Evolutionary conservation across 1,140 invertebrate species (phyloP).

Genomic region (Hylaeus volcanicus): DNA sequence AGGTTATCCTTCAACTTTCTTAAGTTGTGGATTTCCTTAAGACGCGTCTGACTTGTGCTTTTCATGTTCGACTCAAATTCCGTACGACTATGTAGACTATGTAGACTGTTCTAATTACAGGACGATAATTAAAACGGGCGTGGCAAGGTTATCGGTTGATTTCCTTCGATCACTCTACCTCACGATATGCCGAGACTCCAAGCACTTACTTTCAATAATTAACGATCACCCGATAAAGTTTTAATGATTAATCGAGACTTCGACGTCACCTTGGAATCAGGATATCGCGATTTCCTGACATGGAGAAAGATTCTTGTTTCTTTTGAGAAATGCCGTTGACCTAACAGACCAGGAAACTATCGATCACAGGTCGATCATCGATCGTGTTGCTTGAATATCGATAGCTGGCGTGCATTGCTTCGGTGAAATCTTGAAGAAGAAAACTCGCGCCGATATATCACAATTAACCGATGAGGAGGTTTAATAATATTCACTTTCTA

Average conservation of each 20-base stretch:
- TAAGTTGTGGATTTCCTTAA: too few species aligned
- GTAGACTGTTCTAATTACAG: not conserved
- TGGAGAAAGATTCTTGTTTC: not conserved
- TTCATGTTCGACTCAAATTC: too few species aligned
- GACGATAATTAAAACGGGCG: slow-evolving; percentile 25
- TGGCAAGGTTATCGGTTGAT: slow-evolving; percentile 18
- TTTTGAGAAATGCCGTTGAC: slow-evolving; percentile 1
- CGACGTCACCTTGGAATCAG: not conserved
- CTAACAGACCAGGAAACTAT: not conserved
- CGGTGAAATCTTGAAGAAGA: slow-evolving; percentile 17
- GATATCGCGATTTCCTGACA: not conserved
- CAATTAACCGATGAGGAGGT: slow-evolving; percentile 16
- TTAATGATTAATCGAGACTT: not conserved
- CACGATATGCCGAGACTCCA: not conserved
- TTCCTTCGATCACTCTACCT: not conserved
- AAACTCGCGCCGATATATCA: slow-evolving; percentile 25
- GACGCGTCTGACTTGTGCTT: too few species aligned
- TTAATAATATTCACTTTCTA: slow-evolving; percentile 43
- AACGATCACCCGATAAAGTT: not conserved
- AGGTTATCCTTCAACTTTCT: too few species aligned
- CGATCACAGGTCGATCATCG: slow-evolving; percentile 20
- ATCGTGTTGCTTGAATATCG: not conserved
- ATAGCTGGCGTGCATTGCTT: not conserved
- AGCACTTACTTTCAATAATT: not conserved
- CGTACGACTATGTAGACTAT: too few species aligned